Base-by-base conservation (phyloP, 2,797 vertebrate genomes). In the Apogon talboti region DNA sequence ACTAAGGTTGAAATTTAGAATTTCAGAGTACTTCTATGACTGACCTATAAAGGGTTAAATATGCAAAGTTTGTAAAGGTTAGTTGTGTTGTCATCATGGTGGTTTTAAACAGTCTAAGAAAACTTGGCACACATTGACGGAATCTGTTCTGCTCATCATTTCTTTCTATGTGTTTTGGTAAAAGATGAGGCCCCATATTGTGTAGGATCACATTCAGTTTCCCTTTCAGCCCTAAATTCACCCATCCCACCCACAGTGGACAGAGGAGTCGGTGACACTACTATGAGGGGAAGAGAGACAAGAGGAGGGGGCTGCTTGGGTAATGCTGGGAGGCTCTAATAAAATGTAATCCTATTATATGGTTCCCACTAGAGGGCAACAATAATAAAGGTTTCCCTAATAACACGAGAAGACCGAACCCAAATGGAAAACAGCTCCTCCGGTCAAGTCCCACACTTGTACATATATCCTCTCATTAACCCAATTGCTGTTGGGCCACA, bases 341-440 rank as follows among this genome's bases (percentile, higher is more conserved):
- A 94, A 93, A 93, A 93, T 93, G 92, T 94, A 94, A 94, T 94
- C 93, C 92, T 93, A 93, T 94, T 94, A 94, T 91, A 92, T 89
- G 89, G 84, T 88, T 90, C 90, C 90, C 92, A 93, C 93, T 93
- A 93, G 93, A 94, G 93, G 93, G 88, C 91, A 89, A 92, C 91
- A 93, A 93, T 94, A 94, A 94, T 93, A 93, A 93, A 93, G 92
- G 92, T 93, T 93, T 93, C 89, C 92, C 91, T 94, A 94, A 94
- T 94, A 94, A 94, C 90, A 88, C 80, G 49, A 89, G 84, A 80
- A 91, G 90, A 90, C 92, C 89, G 83, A 91, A 89, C 89, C 90
- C 92, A 93, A 92, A 93, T 92, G 91, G 89, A 88, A 92, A 92
- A 91, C 88, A 88, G 87, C 85, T 92, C 87, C 89, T 88, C 79